Evolutionary conservation across 2,797 vertebrate species (phyloP), one percentile per base, ranked within the genome.

Genomic region (Enteromius unitaeniatus): DNA sequence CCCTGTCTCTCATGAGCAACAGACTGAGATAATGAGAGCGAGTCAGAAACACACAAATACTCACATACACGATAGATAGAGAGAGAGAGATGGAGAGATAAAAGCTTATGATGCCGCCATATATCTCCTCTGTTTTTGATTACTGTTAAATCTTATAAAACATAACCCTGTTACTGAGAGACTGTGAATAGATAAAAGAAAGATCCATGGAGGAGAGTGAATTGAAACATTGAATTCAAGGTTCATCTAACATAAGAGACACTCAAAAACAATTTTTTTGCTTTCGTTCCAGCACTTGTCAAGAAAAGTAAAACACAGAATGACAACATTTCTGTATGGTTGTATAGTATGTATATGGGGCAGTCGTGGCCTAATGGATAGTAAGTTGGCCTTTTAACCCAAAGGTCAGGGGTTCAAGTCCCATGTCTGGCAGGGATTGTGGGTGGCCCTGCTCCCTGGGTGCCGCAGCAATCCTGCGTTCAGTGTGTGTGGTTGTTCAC

Each of bases 181-280:
- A 60, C 11, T 72, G 69, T 55, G 31, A 51, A 4, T 55, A 55
- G 6, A 23, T 58, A 13, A 69, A 70, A 14, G 15, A 19, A 45
- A 47, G 23, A 47, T n/a, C 10, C 17, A 34, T 14, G 7, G 34
- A 69, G 6, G 8, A 53, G 51, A 81, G 67, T 70, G 17, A 37
- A 19, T 40, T 40, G 37, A 34, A 31, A 28, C 23, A 19, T 62
- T 47, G 17, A 62, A 47, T 69, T 81, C 53, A 81, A 47, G 53
- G 67, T 45, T 80, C 47, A 3, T 1, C 78, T 80, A 60, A 21
- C 67, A 70, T 58, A 81, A 81, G 78, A 69, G 78, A 10, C 17
- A 70, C 65, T 70, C 51, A 26, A 53, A 42, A 75, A 75, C 1
- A 17, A 13, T 15, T 45, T 45, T 69, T 42, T 11, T 70, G 67